A percentile compares a stretch with the other conserved stretches of the same genome.
phyloP scores from a whole-genome alignment of 92 coral and sea anemone genomes.

The Umimayanthus chanpuru region DNA sequence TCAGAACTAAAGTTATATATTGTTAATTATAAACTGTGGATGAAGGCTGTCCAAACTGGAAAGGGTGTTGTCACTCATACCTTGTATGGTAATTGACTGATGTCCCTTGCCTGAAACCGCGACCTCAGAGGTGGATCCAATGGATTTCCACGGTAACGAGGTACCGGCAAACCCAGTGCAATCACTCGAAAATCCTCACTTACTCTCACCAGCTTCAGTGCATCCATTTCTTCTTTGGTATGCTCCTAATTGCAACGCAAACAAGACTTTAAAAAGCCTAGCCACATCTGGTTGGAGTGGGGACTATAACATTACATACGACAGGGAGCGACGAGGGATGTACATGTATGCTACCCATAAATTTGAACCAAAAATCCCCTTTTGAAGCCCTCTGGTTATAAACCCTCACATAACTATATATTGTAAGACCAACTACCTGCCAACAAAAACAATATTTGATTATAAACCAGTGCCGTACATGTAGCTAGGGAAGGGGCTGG shows the following conservation, averaged over 20 bases:
- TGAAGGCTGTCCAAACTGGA: no score
- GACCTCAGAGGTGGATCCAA: slow-evolving; percentile 96
- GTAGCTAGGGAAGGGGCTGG: no score
- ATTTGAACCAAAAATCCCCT: background rate
- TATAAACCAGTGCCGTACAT: no score
- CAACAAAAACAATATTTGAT: no score
- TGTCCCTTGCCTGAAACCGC: slow-evolving; percentile 94
- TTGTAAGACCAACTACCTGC: no score
- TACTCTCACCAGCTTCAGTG: slow-evolving; percentile 92
- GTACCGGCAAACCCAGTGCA: slow-evolving; percentile 97
- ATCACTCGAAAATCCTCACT: slow-evolving; percentile 96
- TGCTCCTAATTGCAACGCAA: slow-evolving; percentile 68
- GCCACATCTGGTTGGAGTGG: background rate
- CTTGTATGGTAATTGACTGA: slow-evolving; percentile 88
- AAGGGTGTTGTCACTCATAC: slow-evolving; percentile 36
- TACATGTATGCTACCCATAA: no score
- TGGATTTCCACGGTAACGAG: slow-evolving; percentile 99
- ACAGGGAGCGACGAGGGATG: no score
- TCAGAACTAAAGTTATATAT: background rate
- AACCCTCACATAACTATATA: no score
- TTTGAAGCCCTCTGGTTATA: no score
- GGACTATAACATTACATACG: background rate
- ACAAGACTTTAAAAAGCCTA: background rate
- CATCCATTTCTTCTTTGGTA: slow-evolving; percentile 87
- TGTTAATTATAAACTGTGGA: no score